Evolutionary conservation across 2,797 vertebrate genomes (phyloP).

Genomic region (Vultur gryphus): DNA sequence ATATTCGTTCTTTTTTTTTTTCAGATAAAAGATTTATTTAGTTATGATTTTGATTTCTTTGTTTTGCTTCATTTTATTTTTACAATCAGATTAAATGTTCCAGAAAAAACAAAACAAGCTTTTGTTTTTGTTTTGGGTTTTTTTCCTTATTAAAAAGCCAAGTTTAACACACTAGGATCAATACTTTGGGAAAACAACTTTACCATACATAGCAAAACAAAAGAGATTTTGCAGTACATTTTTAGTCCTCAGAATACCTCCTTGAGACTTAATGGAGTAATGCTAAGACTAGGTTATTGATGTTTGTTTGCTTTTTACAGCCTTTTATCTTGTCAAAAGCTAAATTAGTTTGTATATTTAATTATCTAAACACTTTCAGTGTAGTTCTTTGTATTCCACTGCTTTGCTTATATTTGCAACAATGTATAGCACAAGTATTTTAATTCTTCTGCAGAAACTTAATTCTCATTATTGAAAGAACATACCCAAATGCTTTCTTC

Average conservation of each 20-base stretch:
- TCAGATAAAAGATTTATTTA: neutral
- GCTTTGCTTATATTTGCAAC: neutral
- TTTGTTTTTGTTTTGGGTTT: neutral
- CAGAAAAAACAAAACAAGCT: neutral
- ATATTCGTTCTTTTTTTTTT: neutral
- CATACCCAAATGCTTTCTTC: constrained; percentile 86
- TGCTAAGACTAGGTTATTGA: neutral
- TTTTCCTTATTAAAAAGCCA: neutral
- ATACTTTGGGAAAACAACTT: neutral
- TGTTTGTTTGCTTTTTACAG: neutral
- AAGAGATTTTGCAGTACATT: neutral
- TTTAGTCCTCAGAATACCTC: neutral
- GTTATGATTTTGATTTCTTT: neutral
- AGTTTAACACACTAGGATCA: neutral
- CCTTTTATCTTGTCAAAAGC: neutral
- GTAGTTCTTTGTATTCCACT: neutral
- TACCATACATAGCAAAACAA: neutral
- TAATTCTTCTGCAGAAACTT: neutral
- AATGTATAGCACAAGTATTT: neutral
- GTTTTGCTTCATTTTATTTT: neutral
- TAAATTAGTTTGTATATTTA: neutral
- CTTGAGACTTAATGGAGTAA: neutral
- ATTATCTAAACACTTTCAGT: neutral
- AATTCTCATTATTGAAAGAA: neutral
- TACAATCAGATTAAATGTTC: neutral